A percentile compares a stretch with the other conserved stretches of the same genome.
phyloP scores from a whole-genome alignment of 2,113 vertebrate genomes.

The Brienomyrus brachyistius region DNA sequence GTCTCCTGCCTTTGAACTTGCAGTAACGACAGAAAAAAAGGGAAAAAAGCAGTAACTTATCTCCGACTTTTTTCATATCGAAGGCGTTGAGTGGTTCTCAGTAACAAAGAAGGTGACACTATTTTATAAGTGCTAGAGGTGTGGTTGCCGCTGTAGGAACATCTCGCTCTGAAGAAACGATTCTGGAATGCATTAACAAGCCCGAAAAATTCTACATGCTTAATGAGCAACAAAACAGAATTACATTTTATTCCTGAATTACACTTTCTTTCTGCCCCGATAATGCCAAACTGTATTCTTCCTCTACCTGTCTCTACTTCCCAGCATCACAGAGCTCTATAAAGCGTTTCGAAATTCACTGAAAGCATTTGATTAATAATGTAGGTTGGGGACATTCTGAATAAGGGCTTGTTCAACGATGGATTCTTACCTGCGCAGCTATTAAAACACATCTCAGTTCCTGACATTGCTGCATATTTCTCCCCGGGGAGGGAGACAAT shows the following conservation, averaged over 20 bases:
- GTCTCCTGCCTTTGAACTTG: conserved; percentile 42
- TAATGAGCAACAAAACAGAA: conserved; percentile 11
- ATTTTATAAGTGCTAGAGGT: not conserved
- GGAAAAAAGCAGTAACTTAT: conserved; percentile 45
- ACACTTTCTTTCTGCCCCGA: conserved; percentile 30
- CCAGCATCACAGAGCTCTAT: conserved; percentile 52
- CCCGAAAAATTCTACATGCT: not conserved
- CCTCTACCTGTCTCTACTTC: not conserved
- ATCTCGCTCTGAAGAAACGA: not conserved
- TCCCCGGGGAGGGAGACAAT: conserved; percentile 16
- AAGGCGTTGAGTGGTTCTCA: not conserved
- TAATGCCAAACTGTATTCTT: not conserved
- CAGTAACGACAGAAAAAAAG: conserved; percentile 33
- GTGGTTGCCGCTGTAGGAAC: not conserved
- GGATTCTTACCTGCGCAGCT: conserved; percentile 33
- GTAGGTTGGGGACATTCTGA: conserved; percentile 40
- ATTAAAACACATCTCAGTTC: conserved; percentile 36
- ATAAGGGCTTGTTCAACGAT: conserved; percentile 38
- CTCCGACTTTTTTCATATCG: conserved; percentile 23
- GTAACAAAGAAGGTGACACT: not conserved
- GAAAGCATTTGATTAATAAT: conserved; percentile 60
- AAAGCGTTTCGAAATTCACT: conserved; percentile 49
- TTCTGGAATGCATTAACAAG: not conserved
- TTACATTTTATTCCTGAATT: conserved; percentile 33
- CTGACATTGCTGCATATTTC: conserved; percentile 40